Evolutionary conservation across 2,888 invertebrate genomes (phyloP).

Genomic region (Campopleginae sp.): DNA sequence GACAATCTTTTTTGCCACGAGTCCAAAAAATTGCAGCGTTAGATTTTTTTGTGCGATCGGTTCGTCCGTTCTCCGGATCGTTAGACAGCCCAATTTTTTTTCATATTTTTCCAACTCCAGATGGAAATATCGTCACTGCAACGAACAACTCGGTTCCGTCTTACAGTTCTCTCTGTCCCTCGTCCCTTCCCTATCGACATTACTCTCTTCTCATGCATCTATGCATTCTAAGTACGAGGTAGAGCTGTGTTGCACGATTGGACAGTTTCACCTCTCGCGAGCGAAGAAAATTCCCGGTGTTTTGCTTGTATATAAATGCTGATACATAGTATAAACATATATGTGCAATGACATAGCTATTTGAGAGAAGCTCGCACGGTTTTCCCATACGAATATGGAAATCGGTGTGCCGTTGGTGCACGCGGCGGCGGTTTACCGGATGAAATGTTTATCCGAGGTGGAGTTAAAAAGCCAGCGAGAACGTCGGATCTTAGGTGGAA

Average conservation of each 20-base stretch:
- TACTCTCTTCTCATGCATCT: conserved; percentile 25
- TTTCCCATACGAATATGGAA: conserved; percentile 76
- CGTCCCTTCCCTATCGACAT: background rate
- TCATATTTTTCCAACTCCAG: background rate
- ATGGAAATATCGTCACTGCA: background rate
- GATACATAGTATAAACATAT: conserved; percentile 4
- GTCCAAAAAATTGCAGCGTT: background rate
- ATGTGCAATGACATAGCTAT: conserved; percentile 10
- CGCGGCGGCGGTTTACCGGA: conserved; percentile 55
- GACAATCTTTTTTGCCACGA: background rate
- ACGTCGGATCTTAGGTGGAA: conserved; percentile 53
- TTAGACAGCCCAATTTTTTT: background rate
- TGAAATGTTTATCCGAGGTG: conserved; percentile 71
- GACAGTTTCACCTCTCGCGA: conserved; percentile 54
- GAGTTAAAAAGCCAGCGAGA: conserved; percentile 32
- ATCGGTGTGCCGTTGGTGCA: conserved; percentile 61
- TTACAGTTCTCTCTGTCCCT: background rate
- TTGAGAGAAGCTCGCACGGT: conserved; percentile 58
- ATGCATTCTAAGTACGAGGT: conserved; percentile 39
- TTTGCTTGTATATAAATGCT: conserved; percentile 5
- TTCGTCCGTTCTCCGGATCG: background rate
- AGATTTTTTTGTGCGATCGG: background rate
- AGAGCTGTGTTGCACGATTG: conserved; percentile 35
- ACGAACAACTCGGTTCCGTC: background rate
- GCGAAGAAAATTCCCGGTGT: conserved; percentile 51